Evolutionary conservation across 2,888 invertebrate species (phyloP), one percentile per base, ranked within the genome.

Genomic region (Baronia brevicornis): DNA sequence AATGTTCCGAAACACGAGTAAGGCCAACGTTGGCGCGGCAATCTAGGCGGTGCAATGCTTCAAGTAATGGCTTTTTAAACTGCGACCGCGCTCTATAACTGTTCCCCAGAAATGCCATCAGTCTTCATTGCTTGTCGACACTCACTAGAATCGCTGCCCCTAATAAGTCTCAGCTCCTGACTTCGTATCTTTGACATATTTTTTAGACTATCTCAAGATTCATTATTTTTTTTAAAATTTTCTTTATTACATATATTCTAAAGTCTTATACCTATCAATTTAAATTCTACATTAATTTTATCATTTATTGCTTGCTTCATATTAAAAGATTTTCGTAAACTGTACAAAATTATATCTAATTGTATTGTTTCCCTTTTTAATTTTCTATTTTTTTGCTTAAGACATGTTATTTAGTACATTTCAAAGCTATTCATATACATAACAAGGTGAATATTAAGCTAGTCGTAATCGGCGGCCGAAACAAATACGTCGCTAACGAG

Each of bases 41-140:
- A 79, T 79, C 78, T 79, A 68, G 68, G 74, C 67, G 74, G 68
- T 78, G 78, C 80, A 79, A 57, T 67, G 75, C 77, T 67, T 61
- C 72, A 68, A 67, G 77, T 84, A 84, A 84, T 82, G 78, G 82
- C 78, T 79, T 84, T 84, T 84, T 84, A 80, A 84, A 79, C 80
- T 82, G 75, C 85, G 84, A 84, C 80, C 79, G 75, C 75, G 85
- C 79, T 84, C 84, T 80, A 74, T 79, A 78, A 77, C 78, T 71
- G 75, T 79, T 82, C 77, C 63, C 63, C 70, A 72, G 74, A 77
- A 75, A 79, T 73, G 79, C 77, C 79, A 80, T 84, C 80, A 80
- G 73, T 82, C 82, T 80, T 79, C 84, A 84, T 85, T 86, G 85
- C 78, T 79, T 85, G 84, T 85, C 84, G 78, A 67, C 84, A 69